These are phyloP conservation scores for Streblospio benedicti DNA, from an alignment of 1,140 invertebrate species.

Conservation along the genomic window DNA sequence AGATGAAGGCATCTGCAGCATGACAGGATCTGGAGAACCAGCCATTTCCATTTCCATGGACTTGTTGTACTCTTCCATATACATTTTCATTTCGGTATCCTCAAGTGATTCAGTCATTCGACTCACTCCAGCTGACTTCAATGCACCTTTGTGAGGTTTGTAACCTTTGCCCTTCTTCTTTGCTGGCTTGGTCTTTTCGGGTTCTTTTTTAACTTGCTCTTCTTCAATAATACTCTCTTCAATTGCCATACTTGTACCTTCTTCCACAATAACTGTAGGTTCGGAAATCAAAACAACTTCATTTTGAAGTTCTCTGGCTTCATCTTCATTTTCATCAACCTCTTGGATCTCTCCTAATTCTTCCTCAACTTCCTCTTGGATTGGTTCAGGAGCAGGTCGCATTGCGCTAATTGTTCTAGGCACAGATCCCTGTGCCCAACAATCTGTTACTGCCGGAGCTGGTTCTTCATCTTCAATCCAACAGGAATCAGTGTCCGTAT, in stretches of 20 bases:
- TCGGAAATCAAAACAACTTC: neutral
- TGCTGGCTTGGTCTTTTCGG: conserved; percentile 16
- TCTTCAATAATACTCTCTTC: too few species aligned
- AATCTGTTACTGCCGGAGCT: conserved; percentile 40
- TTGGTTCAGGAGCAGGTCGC: neutral
- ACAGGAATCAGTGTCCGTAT: conserved; percentile 25
- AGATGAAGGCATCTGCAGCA: conserved; percentile 36
- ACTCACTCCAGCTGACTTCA: conserved; percentile 29
- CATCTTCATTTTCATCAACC: neutral
- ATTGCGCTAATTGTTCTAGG: conserved; percentile 22
- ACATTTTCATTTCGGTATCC: conserved; percentile 35
- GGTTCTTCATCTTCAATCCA: conserved; percentile 45
- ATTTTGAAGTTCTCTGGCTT: neutral
- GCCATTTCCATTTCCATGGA: conserved; percentile 17
- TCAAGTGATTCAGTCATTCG: conserved; percentile 37
- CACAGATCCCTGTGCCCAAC: conserved; percentile 45
- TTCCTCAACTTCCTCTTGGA: conserved; percentile 6
- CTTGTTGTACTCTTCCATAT: conserved; percentile 19
- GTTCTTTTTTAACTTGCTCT: too few species aligned
- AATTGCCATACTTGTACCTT: too few species aligned
- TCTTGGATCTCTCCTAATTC: neutral
- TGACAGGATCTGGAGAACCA: conserved; percentile 15
- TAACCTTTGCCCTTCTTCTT: conserved; percentile 25
- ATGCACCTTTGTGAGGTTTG: conserved; percentile 32
- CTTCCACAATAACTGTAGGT: too few species aligned